phyloP scores from a whole-genome alignment of 2,113 vertebrate genomes.

The Sphaerodactylus townsendi region DNA sequence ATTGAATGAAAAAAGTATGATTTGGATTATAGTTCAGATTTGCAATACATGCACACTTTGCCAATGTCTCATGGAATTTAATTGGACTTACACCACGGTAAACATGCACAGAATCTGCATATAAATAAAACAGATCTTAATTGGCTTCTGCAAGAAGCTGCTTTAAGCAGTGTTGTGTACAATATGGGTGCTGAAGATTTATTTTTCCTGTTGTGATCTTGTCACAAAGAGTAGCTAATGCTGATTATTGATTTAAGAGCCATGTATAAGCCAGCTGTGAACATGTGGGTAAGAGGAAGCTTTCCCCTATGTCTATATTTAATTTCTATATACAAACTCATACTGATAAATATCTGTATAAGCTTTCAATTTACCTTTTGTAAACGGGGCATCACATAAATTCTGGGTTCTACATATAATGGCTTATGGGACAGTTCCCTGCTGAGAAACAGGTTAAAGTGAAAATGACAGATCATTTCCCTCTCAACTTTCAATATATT shows the following conservation, averaged over 20 bases:
- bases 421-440: not conserved
- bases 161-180: slow-evolving; percentile 54
- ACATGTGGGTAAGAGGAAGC: slow-evolving; percentile 61
- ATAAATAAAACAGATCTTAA: not conserved
- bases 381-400: slow-evolving; percentile 35
- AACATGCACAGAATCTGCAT: not conserved
- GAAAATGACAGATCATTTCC: not conserved
- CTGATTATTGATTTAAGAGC: slow-evolving; percentile 68
- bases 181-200: slow-evolving; percentile 61
- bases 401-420: not conserved
- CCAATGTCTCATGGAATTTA: not conserved
- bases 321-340: slow-evolving; percentile 32
- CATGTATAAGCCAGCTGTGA: slow-evolving; percentile 69
- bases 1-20: not conserved
- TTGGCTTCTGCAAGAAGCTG: not conserved
- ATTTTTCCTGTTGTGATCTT: slow-evolving; percentile 69
- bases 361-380: slow-evolving; percentile 47
- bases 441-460: slow-evolving; percentile 14
- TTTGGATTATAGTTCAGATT: not conserved
- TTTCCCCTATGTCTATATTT: slow-evolving; percentile 43
- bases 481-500: not conserved
- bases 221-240: slow-evolving; percentile 64
- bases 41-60: not conserved
- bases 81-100: not conserved
- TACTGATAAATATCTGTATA: slow-evolving; percentile 38